Conservation (phyloP, 1,140 invertebrate species). For the Periplaneta americana region DNA sequence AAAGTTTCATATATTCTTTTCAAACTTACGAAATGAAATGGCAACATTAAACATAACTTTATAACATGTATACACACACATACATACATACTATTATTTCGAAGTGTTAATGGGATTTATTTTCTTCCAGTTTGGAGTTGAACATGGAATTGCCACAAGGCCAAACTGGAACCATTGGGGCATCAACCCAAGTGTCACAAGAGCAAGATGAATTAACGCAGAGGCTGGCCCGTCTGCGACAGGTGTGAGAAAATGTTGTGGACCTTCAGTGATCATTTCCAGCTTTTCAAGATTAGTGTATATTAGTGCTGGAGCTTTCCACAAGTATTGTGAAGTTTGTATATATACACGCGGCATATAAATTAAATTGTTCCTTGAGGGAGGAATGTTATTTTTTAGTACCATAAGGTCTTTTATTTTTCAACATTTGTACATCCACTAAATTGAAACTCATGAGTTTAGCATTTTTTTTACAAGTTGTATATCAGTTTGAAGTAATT, state of each 20-base stretch:
- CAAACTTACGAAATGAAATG: too few relatives aligned
- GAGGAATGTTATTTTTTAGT: neutral
- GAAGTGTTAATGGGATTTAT: too few relatives aligned
- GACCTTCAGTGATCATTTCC: neutral
- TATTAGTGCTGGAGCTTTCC: neutral
- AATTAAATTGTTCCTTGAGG: neutral
- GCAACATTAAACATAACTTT: too few relatives aligned
- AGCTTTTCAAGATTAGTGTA: neutral
- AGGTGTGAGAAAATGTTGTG: slow-evolving; percentile 32
- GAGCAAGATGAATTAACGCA: slow-evolving; percentile 96
- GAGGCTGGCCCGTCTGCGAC: slow-evolving; percentile 85
- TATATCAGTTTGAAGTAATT: neutral
- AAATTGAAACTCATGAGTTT: neutral
- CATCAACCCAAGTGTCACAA: slow-evolving; percentile 64
- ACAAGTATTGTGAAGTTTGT: neutral
- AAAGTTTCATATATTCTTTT: too few relatives aligned
- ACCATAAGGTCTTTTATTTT: too few relatives aligned
- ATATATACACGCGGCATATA: neutral
- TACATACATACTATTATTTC: too few relatives aligned
- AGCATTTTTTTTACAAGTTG: slow-evolving; percentile 2
- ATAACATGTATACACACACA: too few relatives aligned
- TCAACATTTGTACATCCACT: neutral
- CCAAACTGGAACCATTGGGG: slow-evolving; percentile 65
- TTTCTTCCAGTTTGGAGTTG: slow-evolving; percentile 76
- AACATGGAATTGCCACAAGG: slow-evolving; percentile 94